Base-by-base conservation (phyloP, 2,888 invertebrate genomes). In the Disparrhopalites patrizii region DNA sequence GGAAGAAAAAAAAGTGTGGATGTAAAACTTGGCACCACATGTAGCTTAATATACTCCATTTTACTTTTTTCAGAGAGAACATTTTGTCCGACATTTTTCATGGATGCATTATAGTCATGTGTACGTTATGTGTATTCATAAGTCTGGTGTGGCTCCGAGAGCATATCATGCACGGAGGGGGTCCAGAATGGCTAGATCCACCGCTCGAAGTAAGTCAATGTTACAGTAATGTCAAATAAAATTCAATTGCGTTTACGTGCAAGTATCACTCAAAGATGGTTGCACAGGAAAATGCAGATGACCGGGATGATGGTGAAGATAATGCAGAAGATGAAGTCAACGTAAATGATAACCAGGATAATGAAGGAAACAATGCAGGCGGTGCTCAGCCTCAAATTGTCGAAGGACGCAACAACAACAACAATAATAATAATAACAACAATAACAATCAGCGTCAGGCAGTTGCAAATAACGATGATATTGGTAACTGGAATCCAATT, bases 121-220 rank as follows among this genome's bases (percentile, higher is more conserved):
- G 97, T 78, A 98, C 98, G 1, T 80, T 98, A 66, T 90, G 95
- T 79, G 92, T 93, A 0, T 99, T 99, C 78, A 96, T 99, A 76
- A 95, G 96, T 5, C 81, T 98, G 54, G 93, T 99, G 3, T 99
- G 99, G 98, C 82, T 99, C 56, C 82, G 98, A 72, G 99, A 99
- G 80, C 99, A 99, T 81, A 97, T 99, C 68, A 84, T 98, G 76
- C 93, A 96, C 78, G 97, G 96, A 0, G 97, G 96, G 30, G 97
- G 95, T 0, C 96, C 96, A 0, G 96, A 96, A 77, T 97, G 97
- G 97, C 83, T 97, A 77, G 92, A 89, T 77, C 68, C 66, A 5
- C 67, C 71, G 1, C 67, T 67, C 36, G 74, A 73, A 65, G 72
- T 73, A 68, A 23, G 47, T 33, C n/a, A n/a, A n/a, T n/a, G n/a